These are phyloP conservation scores for Synergus umbraculus DNA, from an alignment of 2,888 invertebrate species.

Conservation along the genomic window DNA sequence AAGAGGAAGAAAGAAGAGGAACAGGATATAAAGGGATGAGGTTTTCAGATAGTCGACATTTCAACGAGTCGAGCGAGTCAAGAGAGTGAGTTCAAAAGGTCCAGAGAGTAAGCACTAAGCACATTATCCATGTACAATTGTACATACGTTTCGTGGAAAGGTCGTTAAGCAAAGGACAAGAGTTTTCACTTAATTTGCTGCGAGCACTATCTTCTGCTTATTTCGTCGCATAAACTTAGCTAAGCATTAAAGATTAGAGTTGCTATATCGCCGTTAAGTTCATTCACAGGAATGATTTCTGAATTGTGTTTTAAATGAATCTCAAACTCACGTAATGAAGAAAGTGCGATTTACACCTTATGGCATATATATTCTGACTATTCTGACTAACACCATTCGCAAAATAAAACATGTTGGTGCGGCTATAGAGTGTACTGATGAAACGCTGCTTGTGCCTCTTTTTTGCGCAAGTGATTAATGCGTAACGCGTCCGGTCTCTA, in stretches of 20 bases:
- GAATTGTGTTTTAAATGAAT: too few species aligned
- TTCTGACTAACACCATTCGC: neutral
- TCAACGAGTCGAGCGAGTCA: slow-evolving; percentile 19
- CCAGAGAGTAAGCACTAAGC: neutral
- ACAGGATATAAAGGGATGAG: slow-evolving; percentile 43
- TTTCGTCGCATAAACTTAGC: too few species aligned
- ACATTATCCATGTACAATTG: neutral
- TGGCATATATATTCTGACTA: neutral
- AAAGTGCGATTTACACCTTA: neutral
- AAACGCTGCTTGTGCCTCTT: slow-evolving; percentile 60
- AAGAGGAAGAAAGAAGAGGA: slow-evolving; percentile 34
- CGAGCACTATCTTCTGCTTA: too few species aligned
- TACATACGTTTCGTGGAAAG: neutral
- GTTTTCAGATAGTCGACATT: slow-evolving; percentile 32
- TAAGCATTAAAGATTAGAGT: too few species aligned
- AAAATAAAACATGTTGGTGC: slow-evolving; percentile 46
- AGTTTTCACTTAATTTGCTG: neutral
- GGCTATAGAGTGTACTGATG: slow-evolving; percentile 53
- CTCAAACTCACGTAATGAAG: slow-evolving; percentile 8
- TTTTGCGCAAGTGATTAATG: slow-evolving; percentile 56
- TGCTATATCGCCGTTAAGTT: too few species aligned
- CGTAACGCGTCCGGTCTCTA: slow-evolving; percentile 43
- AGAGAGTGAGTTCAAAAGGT: slow-evolving; percentile 15
- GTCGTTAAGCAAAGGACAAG: neutral
- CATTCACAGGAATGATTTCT: too few species aligned